Conservation (phyloP, 2,888 invertebrate species). For the Helleia helle region DNA sequence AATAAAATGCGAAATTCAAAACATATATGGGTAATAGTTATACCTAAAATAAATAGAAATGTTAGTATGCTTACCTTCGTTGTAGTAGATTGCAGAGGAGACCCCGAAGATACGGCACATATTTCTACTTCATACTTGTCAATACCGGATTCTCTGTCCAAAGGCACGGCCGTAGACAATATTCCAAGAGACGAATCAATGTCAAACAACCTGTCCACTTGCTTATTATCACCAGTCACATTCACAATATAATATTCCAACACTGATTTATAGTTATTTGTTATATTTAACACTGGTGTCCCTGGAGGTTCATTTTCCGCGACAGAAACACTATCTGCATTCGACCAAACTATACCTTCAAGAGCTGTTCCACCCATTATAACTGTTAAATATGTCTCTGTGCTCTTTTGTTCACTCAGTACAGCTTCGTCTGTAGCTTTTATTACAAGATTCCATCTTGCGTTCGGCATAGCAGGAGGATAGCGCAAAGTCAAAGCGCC, state of each 20-base stretch:
- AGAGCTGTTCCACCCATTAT: constrained; percentile 78
- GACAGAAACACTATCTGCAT: constrained; percentile 83
- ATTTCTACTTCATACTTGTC: constrained; percentile 89
- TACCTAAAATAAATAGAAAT: too few species aligned
- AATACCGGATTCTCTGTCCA: constrained; percentile 89
- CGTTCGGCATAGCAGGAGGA: constrained; percentile 75
- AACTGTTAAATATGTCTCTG: constrained; percentile 89
- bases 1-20: too few species aligned
- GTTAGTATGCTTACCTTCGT: constrained; percentile 93
- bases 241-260: constrained; percentile 94
- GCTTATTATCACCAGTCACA: constrained; percentile 82
- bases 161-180: constrained; percentile 85
- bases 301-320: constrained; percentile 93
- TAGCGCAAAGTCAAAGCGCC: constrained; percentile 81
- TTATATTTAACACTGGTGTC: constrained; percentile 87
- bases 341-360: constrained; percentile 76
- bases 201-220: constrained; percentile 92
- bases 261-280: constrained; percentile 78
- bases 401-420: constrained; percentile 88
- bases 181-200: constrained; percentile 92
- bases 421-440: constrained; percentile 95
- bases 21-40: too few species aligned
- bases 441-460: constrained; percentile 86
- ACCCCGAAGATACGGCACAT: constrained; percentile 85
- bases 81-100: constrained; percentile 81